Percentiles rank a stretch among this genome's conserved stretches.
Conservation (phyloP, 2,797 vertebrate genomes). For the Sebastiscus albofasciatus region DNA sequence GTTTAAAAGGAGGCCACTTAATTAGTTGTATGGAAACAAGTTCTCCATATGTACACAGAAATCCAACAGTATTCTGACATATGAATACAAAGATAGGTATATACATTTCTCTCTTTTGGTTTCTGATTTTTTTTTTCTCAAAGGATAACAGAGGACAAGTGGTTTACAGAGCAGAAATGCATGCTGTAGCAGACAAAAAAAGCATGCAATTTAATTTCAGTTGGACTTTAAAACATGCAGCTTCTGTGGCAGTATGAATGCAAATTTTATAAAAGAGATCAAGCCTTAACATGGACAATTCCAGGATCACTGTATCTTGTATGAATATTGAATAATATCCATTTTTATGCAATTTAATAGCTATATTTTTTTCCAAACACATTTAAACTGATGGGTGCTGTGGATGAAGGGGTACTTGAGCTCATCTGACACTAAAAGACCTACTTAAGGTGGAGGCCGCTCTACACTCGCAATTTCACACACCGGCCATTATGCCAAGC, state of each 20-base stretch:
- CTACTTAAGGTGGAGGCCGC: too few relatives aligned
- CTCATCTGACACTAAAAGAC: too few relatives aligned
- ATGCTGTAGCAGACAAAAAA: too few relatives aligned
- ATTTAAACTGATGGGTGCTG: too few relatives aligned
- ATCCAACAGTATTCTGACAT: too few relatives aligned
- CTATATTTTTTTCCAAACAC: too few relatives aligned
- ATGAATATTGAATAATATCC: background rate
- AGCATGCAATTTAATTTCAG: too few relatives aligned
- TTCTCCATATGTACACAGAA: background rate
- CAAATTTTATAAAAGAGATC: background rate
- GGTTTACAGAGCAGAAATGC: background rate
- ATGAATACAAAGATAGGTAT: background rate
- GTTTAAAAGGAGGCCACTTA: background rate
- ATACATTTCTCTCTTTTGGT: background rate
- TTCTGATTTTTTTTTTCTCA: background rate
- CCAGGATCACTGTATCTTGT: background rate
- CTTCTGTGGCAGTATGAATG: background rate
- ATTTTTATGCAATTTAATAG: background rate
- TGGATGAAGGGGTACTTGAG: too few relatives aligned
- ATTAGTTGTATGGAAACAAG: background rate
- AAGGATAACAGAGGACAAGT: background rate
- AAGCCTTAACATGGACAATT: too few relatives aligned
- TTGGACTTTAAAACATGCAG: background rate
- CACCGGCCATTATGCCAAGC: too few relatives aligned
- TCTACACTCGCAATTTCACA: too few relatives aligned